Base-by-base conservation (phyloP, 2,113 vertebrate species). In the Miniopterus natalensis region DNA sequence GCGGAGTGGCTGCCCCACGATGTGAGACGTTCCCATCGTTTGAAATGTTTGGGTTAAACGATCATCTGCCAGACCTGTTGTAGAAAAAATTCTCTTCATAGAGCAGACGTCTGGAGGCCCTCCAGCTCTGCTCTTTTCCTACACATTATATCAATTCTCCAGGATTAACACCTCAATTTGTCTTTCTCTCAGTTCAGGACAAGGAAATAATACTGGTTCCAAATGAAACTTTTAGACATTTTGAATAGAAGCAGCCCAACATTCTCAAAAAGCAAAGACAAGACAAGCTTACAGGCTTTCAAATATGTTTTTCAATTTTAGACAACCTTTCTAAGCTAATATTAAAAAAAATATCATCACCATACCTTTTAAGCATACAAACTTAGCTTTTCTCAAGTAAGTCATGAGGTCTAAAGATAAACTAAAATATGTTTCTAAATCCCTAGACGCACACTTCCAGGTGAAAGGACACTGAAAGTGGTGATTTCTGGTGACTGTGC, bases 251-350 rank as follows among this genome's bases (percentile, higher is more conserved):
- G 47, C 3, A 84, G n/a, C 2, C 5, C 29, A n/a, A 70, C 29
- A 70, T 89, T 88, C 73, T 89, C 45, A 94, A 70, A 93, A 81
- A 65, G 40, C 61, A 36, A 66, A 71, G 17, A 79, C 17, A 57
- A 66, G 14, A 51, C 80, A 68, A 95, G 93, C 1, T 23, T 68
- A 49, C 1, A n/a, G 29, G 84, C 13, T 75, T 63, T 57, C 36
- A 75, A 94, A 89, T 78, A 81, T 51, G 40, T 21, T 40, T 91
- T 88, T 83, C 36, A 63, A 42, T 59, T 79, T 92, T 75, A 88
- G 31, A 68, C 11, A 73, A 68, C 6, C 61, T 21, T 80, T 94
- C 36, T 25, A 75, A 88, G 74, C 29, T 80, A 95, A 92, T 13
- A 57, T 75, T 25, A 36, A 92, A 95, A 84, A 55, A 95, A 85